Percentiles rank a stretch among this genome's conserved stretches.
These are phyloP conservation scores for Pararge aegeria DNA, from an alignment of 1,140 invertebrate genomes.

Conservation along the genomic window DNA sequence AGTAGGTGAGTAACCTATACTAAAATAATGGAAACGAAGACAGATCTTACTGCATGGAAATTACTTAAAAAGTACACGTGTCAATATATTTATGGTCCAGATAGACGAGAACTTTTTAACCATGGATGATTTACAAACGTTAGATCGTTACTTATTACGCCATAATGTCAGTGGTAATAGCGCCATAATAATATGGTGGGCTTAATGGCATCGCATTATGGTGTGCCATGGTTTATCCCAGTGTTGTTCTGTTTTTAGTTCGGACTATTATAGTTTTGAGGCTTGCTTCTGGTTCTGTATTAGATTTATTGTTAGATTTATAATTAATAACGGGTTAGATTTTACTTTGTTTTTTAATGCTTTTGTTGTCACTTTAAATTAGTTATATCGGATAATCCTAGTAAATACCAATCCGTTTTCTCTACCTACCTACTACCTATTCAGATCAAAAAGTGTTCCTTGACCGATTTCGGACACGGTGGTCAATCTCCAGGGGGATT, in stretches of 20 bases:
- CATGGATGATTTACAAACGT: constrained; percentile 39
- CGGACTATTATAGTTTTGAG: constrained; percentile 3
- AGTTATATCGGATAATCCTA: no score
- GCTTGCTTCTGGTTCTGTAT: constrained; percentile 8
- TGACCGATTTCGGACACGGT: no score
- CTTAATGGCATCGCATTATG: constrained; percentile 33
- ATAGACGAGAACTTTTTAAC: constrained; percentile 35
- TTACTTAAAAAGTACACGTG: constrained; percentile 6
- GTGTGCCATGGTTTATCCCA: constrained; percentile 20
- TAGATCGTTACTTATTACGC: constrained; percentile 34
- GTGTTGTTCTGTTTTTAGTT: constrained; percentile 19
- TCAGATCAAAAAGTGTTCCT: no score
- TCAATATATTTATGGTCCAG: constrained; percentile 31
- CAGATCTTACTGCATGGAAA: constrained; percentile 1
- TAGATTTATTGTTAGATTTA: not conserved
- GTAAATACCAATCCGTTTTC: no score
- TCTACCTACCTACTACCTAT: no score
- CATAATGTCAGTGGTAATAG: constrained; percentile 36
- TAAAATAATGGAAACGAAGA: constrained; percentile 5
- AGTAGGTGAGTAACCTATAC: not conserved
- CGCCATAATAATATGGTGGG: constrained; percentile 37
- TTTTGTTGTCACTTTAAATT: no score
- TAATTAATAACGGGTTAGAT: no score
- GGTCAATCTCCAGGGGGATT: no score
- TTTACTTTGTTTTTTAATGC: no score